Percentiles rank a stretch among this genome's conserved stretches.
phyloP scores from a whole-genome alignment of 2,797 vertebrate species.

The Eleutherodactylus coqui region DNA sequence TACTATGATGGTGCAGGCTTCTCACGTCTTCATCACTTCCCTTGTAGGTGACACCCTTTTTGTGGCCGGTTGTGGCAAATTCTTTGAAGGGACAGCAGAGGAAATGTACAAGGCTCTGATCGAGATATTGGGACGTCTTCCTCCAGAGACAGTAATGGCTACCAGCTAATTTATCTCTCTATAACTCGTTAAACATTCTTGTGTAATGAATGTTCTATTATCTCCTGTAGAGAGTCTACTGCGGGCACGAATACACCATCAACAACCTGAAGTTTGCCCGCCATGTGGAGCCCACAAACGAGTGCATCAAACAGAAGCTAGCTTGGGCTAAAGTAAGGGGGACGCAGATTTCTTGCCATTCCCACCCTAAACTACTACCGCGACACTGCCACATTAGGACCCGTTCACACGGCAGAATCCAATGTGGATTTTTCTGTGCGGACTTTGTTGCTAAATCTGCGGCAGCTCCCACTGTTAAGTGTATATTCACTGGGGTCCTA shows the following conservation, averaged over 20 bases:
- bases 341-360: neutral
- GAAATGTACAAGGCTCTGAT: slow-evolving; percentile 96
- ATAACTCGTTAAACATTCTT: neutral
- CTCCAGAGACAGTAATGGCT: slow-evolving; percentile 85
- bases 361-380: too few species aligned
- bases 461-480: too few species aligned
- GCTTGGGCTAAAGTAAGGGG: slow-evolving; percentile 90
- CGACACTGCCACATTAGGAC: too few species aligned
- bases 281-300: slow-evolving; percentile 89
- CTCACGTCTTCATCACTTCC: slow-evolving; percentile 24
- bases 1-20: neutral
- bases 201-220: neutral
- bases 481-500: too few species aligned
- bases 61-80: slow-evolving; percentile 95
- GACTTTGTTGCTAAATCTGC: too few species aligned
- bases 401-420: too few species aligned
- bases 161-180: neutral
- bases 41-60: slow-evolving; percentile 93
- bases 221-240: slow-evolving; percentile 86
- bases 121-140: slow-evolving; percentile 87
- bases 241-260: slow-evolving; percentile 96
- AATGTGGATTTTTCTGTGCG: too few species aligned
- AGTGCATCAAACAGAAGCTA: slow-evolving; percentile 83
- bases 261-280: slow-evolving; percentile 96
- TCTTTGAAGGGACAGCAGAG: slow-evolving; percentile 95